Base-by-base conservation (phyloP, 1,140 invertebrate genomes). In the Eumeta japonica region DNA sequence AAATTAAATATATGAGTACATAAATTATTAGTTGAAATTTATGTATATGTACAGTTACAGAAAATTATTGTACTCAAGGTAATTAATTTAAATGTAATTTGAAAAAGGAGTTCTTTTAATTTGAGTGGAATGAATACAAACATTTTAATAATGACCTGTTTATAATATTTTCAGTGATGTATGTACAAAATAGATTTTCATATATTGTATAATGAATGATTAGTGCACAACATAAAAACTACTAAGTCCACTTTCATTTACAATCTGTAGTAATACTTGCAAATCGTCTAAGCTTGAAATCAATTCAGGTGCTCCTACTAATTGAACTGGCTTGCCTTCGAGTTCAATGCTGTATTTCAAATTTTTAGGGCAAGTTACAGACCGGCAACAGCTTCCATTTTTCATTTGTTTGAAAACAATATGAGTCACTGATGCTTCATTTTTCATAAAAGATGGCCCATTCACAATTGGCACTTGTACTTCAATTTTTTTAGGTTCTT, bases 141-240 rank as follows among this genome's bases (percentile, higher is more conserved):
- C n/a, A n/a, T n/a, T n/a, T n/a, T n/a, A n/a, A n/a, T n/a, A n/a
- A n/a, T n/a, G n/a, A n/a, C n/a, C n/a, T n/a, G n/a, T n/a, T n/a
- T n/a, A n/a, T n/a, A n/a, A n/a, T n/a, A n/a, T n/a, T n/a, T n/a
- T n/a, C n/a, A n/a, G n/a, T n/a, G n/a, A n/a, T n/a, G n/a, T n/a
- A n/a, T n/a, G n/a, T n/a, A n/a, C n/a, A n/a, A n/a, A n/a, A n/a
- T n/a, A n/a, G n/a, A n/a, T n/a, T n/a, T n/a, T n/a, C n/a, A n/a
- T n/a, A n/a, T n/a, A n/a, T n/a, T n/a, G n/a, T n/a, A n/a, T n/a
- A n/a, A n/a, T n/a, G n/a, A n/a, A n/a, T n/a, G n/a, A n/a, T n/a
- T n/a, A n/a, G n/a, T n/a, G n/a, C n/a, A n/a, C n/a, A n/a, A 76
- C 61, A 62, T 75, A 66, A 33, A 73, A 61, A 54, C 70, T 74